phyloP scores from a whole-genome alignment of 2,888 invertebrate species.

The Sphaerophoria rueppellii region DNA sequence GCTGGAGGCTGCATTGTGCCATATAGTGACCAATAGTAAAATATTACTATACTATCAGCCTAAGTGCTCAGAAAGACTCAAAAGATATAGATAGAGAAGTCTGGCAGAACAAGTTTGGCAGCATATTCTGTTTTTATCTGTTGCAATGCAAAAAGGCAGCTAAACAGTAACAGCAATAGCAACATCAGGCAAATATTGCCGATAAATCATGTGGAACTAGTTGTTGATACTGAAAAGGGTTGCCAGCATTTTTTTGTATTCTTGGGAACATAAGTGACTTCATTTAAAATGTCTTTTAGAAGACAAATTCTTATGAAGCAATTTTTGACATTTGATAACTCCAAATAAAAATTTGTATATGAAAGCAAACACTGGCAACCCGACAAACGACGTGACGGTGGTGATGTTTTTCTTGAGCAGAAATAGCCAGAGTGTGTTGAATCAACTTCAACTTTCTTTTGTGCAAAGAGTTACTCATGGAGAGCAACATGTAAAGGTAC shows the following conservation, averaged over 20 bases:
- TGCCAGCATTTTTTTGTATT: neutral
- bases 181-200: constrained; percentile 33
- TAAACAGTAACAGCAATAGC: constrained; percentile 51
- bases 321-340: neutral
- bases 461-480: constrained; percentile 37
- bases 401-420: neutral
- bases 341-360: no score
- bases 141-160: constrained; percentile 4
- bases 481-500: constrained; percentile 10
- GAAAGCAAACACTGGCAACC: constrained; percentile 1
- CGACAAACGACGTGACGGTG: neutral
- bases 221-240: constrained; percentile 37
- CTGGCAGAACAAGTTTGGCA: constrained; percentile 62
- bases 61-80: constrained; percentile 16
- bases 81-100: constrained; percentile 54
- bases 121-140: constrained; percentile 35
- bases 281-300: neutral
- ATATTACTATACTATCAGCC: constrained; percentile 55
- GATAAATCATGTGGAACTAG: constrained; percentile 71
- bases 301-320: neutral
- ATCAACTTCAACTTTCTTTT: constrained; percentile 65
- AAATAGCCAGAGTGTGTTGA: constrained; percentile 27
- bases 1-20: neutral
- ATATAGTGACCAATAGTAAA: constrained; percentile 64
- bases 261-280: neutral